These are phyloP conservation scores for Mechanitis messenoides DNA, from an alignment of 2,888 invertebrate genomes.

Conservation along the genomic window DNA sequence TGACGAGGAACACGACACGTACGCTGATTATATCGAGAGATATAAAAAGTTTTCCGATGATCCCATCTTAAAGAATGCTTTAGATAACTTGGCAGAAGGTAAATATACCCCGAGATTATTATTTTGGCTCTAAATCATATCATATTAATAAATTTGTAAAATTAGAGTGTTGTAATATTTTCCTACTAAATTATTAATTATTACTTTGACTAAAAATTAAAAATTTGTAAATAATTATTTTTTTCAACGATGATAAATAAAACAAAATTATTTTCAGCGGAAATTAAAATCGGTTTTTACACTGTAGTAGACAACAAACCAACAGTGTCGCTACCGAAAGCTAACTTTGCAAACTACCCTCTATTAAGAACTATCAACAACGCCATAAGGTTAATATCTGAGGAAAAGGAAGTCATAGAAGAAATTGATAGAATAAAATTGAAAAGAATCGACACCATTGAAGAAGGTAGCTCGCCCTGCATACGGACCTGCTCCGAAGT, in stretches of 20 bases:
- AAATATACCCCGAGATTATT: slow-evolving; percentile 13
- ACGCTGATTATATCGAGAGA: slow-evolving; percentile 61
- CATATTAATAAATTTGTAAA: too few species aligned
- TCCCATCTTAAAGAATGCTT: slow-evolving; percentile 48
- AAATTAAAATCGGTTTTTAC: slow-evolving; percentile 19
- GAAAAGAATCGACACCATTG: slow-evolving; percentile 58
- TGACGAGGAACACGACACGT: slow-evolving; percentile 61
- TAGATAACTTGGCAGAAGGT: slow-evolving; percentile 56
- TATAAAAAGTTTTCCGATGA: slow-evolving; percentile 47
- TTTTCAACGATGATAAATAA: not conserved
- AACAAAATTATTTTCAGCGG: not conserved
- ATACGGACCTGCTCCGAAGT: slow-evolving; percentile 19
- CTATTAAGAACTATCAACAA: slow-evolving; percentile 84
- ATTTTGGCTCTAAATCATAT: too few species aligned
- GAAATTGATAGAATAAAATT: slow-evolving; percentile 57
- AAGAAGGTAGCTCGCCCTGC: slow-evolving; percentile 40
- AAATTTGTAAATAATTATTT: too few species aligned
- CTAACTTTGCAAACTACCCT: slow-evolving; percentile 77
- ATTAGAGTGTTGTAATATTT: too few species aligned
- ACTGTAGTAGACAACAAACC: not conserved
- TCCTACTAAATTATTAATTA: too few species aligned
- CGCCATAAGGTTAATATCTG: slow-evolving; percentile 74
- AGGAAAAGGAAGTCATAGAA: slow-evolving; percentile 68
- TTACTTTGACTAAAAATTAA: too few species aligned
- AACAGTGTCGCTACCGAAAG: slow-evolving; percentile 20